Evolutionary conservation across 2,797 vertebrate genomes (phyloP).

Genomic region (Dipus sagitta): DNA sequence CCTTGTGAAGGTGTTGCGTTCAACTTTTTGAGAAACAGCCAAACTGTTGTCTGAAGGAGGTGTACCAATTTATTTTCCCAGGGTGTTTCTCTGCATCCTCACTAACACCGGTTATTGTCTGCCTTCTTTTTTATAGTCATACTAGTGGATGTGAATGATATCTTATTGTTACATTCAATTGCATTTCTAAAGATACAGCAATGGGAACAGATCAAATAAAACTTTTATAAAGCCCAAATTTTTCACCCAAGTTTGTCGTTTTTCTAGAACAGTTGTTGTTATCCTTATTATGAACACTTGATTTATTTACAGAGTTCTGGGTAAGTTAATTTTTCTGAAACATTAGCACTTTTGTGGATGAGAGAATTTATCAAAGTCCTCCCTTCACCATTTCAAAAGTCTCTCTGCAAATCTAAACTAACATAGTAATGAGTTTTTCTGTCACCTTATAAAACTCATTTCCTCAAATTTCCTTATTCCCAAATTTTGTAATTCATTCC

Average conservation of each 20-base stretch:
- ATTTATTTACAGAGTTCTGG: constrained; percentile 7
- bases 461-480: neutral
- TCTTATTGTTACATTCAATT: constrained; percentile 45
- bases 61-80: neutral
- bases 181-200: neutral
- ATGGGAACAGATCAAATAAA: constrained; percentile 5
- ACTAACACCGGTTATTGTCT: neutral
- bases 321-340: constrained; percentile 6
- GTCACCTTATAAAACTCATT: constrained; percentile 22
- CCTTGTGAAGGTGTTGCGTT: neutral
- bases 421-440: neutral
- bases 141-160: neutral
- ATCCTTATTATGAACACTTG: neutral
- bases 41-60: neutral
- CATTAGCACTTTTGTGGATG: constrained; percentile 14
- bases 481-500: neutral
- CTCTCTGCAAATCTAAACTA: neutral
- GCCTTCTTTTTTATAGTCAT: constrained; percentile 16
- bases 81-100: neutral
- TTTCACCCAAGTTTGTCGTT: constrained; percentile 17
- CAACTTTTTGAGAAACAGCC: constrained; percentile 28
- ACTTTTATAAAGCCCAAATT: neutral
- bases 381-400: neutral
- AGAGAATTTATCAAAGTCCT: neutral
- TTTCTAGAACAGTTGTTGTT: constrained; percentile 15